Base-by-base conservation (phyloP, 2,113 vertebrate species). In the Anarrhichthys ocellatus region DNA sequence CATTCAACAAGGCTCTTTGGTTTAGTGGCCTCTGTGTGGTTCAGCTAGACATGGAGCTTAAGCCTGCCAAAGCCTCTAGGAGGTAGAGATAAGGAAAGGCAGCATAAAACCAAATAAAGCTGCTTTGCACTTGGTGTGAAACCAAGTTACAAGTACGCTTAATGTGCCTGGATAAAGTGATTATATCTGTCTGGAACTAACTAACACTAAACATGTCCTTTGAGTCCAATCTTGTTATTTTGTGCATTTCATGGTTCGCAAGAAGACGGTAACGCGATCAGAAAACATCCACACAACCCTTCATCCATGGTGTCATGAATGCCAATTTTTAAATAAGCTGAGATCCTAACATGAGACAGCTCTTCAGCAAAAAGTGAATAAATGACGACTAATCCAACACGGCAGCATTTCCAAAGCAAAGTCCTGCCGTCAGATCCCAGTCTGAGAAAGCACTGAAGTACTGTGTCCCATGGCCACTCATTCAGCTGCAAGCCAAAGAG, bases 101-200 rank as follows among this genome's bases (percentile, higher is more conserved):
- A 76, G 87, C 70, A 67, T 86, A 85, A 93, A 89, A 90, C 81
- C 80, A 85, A 85, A 89, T 93, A 87, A 93, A 93, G 85, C 87
- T 80, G 87, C 88, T 92, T 89, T 90, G 79, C 86, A 70, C 74
- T 81, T 74, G 44, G 74, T 85, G 81, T 40, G 71, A 84, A 81
- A 87, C 90, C 84, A 90, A 86, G 71, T 86, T 85, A 52, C 78
- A 86, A 80, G 67, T 70, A 5, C 2, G 63, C 78, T 85, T 91
- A 86, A 91, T 59, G 61, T 73, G 78, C 9, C 78, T 14, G 84
- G 73, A 81, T 87, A 63, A 81, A 83, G 76, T 22, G 78, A 88
- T 86, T 77, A 73, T 52, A 85, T 86, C 73, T 69, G 79, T 84
- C 77, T 87, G 76, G 22, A 69, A 69, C 73, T 69, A 73, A 82